A percentile compares a stretch with the other conserved stretches of the same genome.
These are phyloP conservation scores for Amyelois transitella DNA, from an alignment of 1,140 invertebrate genomes.

Conservation along the genomic window DNA sequence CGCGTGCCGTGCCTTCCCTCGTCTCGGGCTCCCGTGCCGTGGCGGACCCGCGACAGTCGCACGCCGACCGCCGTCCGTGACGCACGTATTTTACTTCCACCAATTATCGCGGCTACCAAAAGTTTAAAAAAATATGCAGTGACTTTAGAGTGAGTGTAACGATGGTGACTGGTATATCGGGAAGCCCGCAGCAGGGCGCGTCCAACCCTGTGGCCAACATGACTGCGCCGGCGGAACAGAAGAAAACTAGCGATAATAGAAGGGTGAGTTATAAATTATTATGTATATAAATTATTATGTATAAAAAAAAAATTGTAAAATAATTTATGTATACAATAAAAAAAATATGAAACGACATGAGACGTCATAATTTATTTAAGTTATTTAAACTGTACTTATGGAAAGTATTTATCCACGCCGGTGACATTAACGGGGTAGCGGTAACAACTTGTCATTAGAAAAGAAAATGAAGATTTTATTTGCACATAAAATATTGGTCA, in stretches of 20 bases:
- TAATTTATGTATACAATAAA: not conserved
- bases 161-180: conserved; percentile 57
- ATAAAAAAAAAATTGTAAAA: not conserved
- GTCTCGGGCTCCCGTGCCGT: not conserved
- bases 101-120: conserved; percentile 9
- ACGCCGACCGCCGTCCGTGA: conserved; percentile 32
- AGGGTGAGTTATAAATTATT: conserved; percentile 34
- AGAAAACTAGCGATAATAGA: conserved; percentile 53
- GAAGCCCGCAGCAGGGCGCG: conserved; percentile 39
- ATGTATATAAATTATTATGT: not conserved
- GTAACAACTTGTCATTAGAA: too few species aligned
- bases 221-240: conserved; percentile 34
- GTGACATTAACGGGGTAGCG: too few species aligned
- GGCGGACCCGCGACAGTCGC: conserved; percentile 38
- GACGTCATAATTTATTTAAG: not conserved
- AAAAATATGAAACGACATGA: not conserved
- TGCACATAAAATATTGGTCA: too few species aligned
- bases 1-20: conserved; percentile 24
- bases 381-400: too few species aligned
- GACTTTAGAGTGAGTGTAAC: conserved; percentile 24
- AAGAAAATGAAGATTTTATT: too few species aligned
- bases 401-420: too few species aligned
- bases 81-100: conserved; percentile 18
- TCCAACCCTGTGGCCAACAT: conserved; percentile 35
- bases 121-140: conserved; percentile 23